Base-by-base conservation (phyloP, 2,113 vertebrate species). In the Chamaetylas fuelleborni region DNA sequence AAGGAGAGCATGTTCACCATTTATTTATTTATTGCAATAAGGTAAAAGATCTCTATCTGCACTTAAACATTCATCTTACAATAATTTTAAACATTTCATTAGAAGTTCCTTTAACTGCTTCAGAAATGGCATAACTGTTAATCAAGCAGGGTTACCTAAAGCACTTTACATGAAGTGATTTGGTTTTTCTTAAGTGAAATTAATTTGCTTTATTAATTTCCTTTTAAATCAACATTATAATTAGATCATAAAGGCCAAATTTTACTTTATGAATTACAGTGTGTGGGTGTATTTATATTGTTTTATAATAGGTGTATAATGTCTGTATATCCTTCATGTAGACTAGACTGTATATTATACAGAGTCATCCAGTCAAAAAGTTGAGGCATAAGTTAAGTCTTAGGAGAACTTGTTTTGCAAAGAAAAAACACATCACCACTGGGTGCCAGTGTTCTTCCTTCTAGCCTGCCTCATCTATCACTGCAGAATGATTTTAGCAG, bases 371-470 rank as follows among this genome's bases (percentile, higher is more conserved):
- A 17, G 18, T 54, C 33, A 54, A 36, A 79, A 86, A 61, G 4
- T 25, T 60, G 56, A n/a, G 48, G 31, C 69, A 50, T 23, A 67
- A 2, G 15, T 65, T 14, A 47, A 47, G 45, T 62, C 82, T 70
- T 16, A 77, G n/a, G 26, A 53, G 4, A 87, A 91, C 0, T 14
- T 81, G 38, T 8, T 61, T 91, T 83, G 28, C 64, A 85, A 73
- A 72, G 43, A 90, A 80, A 92, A 84, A 57, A n/a, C 28, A 81
- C 83, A 73, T 93, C 67, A 61, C 97, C 97, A 95, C 96, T 96
- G 92, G 96, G 96, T 96, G 96, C 54, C 97, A 95, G 96, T 97
- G 78, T 97, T 93, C 93, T 96, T 95, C 96, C 64, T 96, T 94
- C 36, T 61, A 84, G 45, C 48, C 45, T 91, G 29, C 73, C 61